These are phyloP conservation scores for Leptonema lineaticorne DNA, from an alignment of 1,140 invertebrate genomes.

Conservation along the genomic window DNA sequence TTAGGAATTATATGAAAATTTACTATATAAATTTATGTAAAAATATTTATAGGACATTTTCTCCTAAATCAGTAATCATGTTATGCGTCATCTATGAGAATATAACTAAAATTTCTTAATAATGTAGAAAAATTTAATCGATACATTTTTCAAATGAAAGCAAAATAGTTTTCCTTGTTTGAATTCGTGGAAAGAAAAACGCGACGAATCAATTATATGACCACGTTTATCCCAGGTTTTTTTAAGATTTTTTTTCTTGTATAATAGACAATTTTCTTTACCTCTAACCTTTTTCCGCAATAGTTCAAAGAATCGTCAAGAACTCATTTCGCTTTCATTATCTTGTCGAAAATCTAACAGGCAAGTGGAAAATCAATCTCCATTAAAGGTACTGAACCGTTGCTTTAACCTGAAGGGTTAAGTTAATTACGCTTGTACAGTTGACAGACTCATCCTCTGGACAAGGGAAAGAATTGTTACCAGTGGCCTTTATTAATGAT, in stretches of 20 bases:
- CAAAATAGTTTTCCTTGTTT: neutral
- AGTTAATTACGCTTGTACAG: constrained; percentile 21
- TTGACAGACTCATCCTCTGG: neutral
- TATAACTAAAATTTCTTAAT: neutral
- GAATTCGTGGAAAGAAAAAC: neutral
- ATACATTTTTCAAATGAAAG: too few species aligned
- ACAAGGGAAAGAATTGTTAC: neutral
- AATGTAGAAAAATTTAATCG: too few species aligned
- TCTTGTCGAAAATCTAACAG: constrained; percentile 18
- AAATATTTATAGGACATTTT: constrained; percentile 2
- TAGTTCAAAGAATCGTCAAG: neutral
- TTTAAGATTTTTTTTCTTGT: neutral
- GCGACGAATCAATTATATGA: neutral
- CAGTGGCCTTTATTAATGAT: constrained; percentile 4
- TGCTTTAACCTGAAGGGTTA: neutral
- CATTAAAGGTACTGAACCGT: constrained; percentile 12
- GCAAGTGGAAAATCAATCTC: constrained; percentile 25
- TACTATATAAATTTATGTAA: neutral
- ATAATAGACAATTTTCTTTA: neutral
- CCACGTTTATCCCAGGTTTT: neutral
- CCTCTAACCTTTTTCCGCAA: neutral
- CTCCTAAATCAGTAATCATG: constrained; percentile 6
- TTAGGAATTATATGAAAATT: constrained; percentile 9
- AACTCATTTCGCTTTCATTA: constrained; percentile 5
- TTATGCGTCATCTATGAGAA: neutral